Evolutionary conservation across 2,797 vertebrate genomes (phyloP).

Genomic region (Amphiprion clarkii): DNA sequence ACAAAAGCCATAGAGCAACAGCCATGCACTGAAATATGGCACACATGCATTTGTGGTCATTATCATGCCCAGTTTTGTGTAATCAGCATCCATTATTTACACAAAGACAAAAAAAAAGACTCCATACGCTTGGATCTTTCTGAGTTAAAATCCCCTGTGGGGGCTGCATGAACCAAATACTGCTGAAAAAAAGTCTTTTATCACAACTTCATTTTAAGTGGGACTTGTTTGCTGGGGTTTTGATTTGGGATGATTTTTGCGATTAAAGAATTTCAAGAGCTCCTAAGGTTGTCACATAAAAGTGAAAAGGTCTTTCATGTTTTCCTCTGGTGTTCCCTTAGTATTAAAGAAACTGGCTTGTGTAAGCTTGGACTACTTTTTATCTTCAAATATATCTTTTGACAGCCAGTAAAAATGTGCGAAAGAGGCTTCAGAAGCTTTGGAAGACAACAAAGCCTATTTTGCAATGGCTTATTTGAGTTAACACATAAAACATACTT

Average conservation of each 20-base stretch:
- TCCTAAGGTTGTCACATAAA: conserved; percentile 63
- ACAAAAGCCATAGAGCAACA: conserved; percentile 42
- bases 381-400: conserved; percentile 61
- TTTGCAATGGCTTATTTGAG: conserved; percentile 39
- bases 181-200: background rate
- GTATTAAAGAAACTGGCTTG: conserved; percentile 30
- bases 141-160: conserved; percentile 8
- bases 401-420: conserved; percentile 30
- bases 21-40: conserved; percentile 45
- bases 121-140: conserved; percentile 23
- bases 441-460: conserved; percentile 56
- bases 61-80: conserved; percentile 67
- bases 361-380: conserved; percentile 41
- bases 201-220: conserved; percentile 16
- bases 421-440: conserved; percentile 33
- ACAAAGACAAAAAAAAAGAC: conserved; percentile 7
- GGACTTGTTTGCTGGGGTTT: conserved; percentile 45
- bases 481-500: conserved; percentile 27
- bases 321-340: conserved; percentile 39
- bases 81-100: conserved; percentile 63
- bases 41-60: conserved; percentile 55
- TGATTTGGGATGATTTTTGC: conserved; percentile 36
- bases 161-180: conserved; percentile 23
- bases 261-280: conserved; percentile 56
- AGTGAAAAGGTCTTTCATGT: conserved; percentile 48